A percentile compares a stretch with the other conserved stretches of the same genome.
Evolutionary conservation across 2,113 vertebrate genomes (phyloP).

Genomic region (Uria aalge): DNA sequence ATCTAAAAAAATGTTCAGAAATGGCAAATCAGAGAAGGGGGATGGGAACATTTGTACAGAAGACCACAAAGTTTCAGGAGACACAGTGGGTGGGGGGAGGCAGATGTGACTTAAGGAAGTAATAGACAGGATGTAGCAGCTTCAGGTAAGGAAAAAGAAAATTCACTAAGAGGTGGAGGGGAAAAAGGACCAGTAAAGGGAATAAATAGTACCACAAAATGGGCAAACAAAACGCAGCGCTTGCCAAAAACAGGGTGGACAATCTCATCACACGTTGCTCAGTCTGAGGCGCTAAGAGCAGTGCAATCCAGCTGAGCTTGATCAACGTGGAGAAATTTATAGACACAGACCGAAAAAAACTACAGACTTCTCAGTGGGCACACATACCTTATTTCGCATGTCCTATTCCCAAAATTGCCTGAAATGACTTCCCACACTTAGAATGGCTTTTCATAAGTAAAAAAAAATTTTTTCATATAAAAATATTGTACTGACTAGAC

Average conservation of each 20-base stretch:
- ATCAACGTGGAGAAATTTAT: neutral
- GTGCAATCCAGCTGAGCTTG: neutral
- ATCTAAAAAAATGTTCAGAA: neutral
- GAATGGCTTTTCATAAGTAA: neutral
- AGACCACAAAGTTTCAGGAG: neutral
- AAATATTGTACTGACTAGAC: neutral
- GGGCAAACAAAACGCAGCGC: neutral
- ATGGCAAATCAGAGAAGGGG: neutral
- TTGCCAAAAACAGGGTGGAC: neutral
- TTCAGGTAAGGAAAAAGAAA: neutral
- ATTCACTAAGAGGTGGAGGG: neutral
- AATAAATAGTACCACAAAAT: neutral
- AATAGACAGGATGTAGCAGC: neutral
- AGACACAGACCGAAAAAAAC: neutral
- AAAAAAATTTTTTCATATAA: neutral
- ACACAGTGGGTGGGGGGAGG: neutral
- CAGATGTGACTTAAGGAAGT: neutral
- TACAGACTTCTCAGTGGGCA: neutral
- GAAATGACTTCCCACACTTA: neutral
- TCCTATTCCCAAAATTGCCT: neutral
- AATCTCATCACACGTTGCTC: neutral
- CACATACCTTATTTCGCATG: neutral
- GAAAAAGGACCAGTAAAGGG: neutral
- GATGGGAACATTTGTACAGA: neutral
- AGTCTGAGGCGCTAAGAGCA: neutral